Conservation (phyloP, 1,140 invertebrate species). For the Nasonia vitripennis region DNA sequence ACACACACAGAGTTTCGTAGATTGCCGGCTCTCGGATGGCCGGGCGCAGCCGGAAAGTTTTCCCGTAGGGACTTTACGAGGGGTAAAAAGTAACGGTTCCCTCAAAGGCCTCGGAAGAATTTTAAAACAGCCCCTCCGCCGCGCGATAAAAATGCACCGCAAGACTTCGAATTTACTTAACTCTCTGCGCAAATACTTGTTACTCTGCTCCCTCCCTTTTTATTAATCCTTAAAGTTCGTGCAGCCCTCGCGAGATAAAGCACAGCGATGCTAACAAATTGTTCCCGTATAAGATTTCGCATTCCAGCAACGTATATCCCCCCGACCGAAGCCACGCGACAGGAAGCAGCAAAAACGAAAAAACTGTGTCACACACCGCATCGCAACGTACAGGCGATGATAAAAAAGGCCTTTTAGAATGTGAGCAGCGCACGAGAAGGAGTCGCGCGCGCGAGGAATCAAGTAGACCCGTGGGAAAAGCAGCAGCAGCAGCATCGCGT, state of each 20-base stretch:
- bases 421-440: no score
- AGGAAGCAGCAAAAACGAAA: no score
- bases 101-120: slow-evolving; percentile 45
- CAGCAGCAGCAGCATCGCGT: not conserved
- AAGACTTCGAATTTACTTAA: slow-evolving; percentile 41
- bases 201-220: not conserved
- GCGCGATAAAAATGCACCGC: slow-evolving; percentile 41
- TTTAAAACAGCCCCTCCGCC: slow-evolving; percentile 25
- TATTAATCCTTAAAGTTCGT: slow-evolving; percentile 23
- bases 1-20: not conserved
- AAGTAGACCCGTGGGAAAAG: slow-evolving; percentile 41
- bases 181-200: slow-evolving; percentile 17
- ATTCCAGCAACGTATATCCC: no score
- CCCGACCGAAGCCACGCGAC: no score
- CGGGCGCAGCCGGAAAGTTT: slow-evolving; percentile 6
- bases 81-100: slow-evolving; percentile 43
- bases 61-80: slow-evolving; percentile 33
- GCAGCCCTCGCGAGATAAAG: not conserved
- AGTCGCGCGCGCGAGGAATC: not conserved
- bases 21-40: not conserved
- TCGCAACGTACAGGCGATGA: not conserved
- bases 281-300: not conserved
- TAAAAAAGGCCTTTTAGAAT: slow-evolving; percentile 12
- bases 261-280: not conserved
- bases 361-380: not conserved